Percentiles rank a stretch among this genome's conserved stretches.
Conservation (phyloP, 2,113 vertebrate genomes). For the Pleuronectes platessa region DNA sequence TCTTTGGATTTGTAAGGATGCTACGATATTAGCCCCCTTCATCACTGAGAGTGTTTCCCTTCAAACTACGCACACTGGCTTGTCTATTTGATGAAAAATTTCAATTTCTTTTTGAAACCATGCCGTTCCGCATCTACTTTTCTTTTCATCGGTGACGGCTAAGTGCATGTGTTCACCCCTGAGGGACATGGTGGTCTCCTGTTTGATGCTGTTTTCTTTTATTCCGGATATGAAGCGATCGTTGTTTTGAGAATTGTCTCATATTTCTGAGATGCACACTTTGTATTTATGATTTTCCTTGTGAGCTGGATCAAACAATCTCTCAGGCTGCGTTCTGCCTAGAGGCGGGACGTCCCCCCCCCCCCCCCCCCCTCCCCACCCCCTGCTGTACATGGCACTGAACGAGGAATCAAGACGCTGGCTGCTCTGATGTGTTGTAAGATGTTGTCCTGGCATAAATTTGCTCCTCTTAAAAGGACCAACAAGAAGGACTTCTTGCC, state of each 20-base stretch:
- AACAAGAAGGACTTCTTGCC: conserved; percentile 40
- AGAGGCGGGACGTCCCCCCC: too few species aligned
- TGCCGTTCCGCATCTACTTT: too few species aligned
- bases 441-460: conserved; percentile 22
- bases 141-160: too few species aligned
- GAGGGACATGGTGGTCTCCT: background rate
- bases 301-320: too few species aligned
- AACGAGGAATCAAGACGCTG: conserved; percentile 1
- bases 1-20: background rate
- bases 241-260: too few species aligned
- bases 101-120: too few species aligned
- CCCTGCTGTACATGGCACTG: background rate
- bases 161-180: too few species aligned
- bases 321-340: too few species aligned
- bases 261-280: too few species aligned
- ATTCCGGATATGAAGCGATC: background rate
- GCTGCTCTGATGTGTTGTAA: background rate
- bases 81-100: background rate
- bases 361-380: too few species aligned
- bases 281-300: too few species aligned
- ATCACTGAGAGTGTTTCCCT: background rate
- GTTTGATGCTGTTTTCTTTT: background rate
- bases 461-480: conserved; percentile 28
- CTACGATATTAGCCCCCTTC: background rate
- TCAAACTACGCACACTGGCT: background rate